Evolutionary conservation across 2,888 invertebrate species (phyloP), one percentile per base, ranked within the genome.

Genomic region (Apodemia duryi): DNA sequence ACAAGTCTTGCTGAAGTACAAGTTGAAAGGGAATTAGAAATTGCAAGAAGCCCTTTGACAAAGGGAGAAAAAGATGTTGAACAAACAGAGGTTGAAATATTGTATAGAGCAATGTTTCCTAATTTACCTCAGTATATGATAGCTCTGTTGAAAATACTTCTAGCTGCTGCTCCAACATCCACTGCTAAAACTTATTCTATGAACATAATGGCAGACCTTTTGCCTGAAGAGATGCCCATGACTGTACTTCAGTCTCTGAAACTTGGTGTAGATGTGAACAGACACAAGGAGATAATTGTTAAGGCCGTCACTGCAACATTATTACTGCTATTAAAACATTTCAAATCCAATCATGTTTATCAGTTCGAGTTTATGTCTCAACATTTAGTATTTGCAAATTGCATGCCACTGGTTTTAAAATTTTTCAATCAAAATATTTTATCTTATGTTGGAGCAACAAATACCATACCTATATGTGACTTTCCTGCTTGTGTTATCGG

Each of bases 361-460:
- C 99, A 99, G 91, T 99, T 99, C 92, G 99, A 99, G 88, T 99
- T 98, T 82, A 98, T 99, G 96, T 98, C 98, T 1, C 99, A 99
- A 86, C 99, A 99, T 91, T 93, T 99, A 73, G 98, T 99, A 10
- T 99, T 99, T 90, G 99, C 99, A 67, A 99, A 99, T 85, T 99
- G 99, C 82, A 98, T 99, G 85, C 99, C 99, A 0, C 91, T 99
- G 69, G 98, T 99, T 29, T 92, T 99, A 65, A 99, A 99, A 84
- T 99, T 99, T 91, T 97, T 99, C 85, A 99, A 99, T 88, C 99
- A 99, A 87, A 98, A 99, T 79, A 98, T 99, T 71, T 94, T 97
- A 85, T 95, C 96, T 63, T 99, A 99, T 89, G 97, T 99, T 68
- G 97, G 97, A 78, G 97, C 98, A 60, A 98, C 98, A 84, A 98